phyloP scores from a whole-genome alignment of 1,140 invertebrate species.

The Halyomorpha halys region DNA sequence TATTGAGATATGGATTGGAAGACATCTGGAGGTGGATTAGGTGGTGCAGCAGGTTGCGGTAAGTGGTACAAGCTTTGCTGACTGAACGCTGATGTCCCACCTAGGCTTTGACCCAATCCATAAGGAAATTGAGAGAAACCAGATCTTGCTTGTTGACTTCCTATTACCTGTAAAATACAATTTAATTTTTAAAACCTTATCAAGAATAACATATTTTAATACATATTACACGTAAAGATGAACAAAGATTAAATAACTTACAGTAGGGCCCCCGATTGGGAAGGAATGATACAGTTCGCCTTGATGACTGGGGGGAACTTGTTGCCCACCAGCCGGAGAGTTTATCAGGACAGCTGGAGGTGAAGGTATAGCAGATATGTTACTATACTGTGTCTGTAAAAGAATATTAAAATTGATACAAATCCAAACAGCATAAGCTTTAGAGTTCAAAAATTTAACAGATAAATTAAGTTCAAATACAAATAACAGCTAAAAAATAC shows the following conservation, averaged over 20 bases:
- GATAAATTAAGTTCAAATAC: too few relatives aligned
- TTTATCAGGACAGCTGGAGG: constrained; percentile 68
- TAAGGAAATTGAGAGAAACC: constrained; percentile 55
- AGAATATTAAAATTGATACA: constrained; percentile 8
- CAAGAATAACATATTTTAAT: neutral
- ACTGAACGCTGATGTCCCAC: constrained; percentile 45
- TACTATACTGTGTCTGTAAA: constrained; percentile 49
- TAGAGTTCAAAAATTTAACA: too few relatives aligned
- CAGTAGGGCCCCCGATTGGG: constrained; percentile 23
- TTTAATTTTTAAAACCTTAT: neutral
- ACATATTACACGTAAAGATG: neutral
- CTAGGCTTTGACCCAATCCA: constrained; percentile 38
- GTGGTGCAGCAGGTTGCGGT: constrained; percentile 41
- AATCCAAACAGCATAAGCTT: too few relatives aligned
- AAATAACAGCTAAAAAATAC: constrained; percentile 8
- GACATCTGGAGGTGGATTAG: constrained; percentile 53
- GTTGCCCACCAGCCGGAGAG: constrained; percentile 43
- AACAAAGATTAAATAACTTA: neutral
- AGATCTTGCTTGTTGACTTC: constrained; percentile 42
- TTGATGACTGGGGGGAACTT: constrained; percentile 51
- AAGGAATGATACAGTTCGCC: constrained; percentile 51
- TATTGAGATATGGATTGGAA: constrained; percentile 67
- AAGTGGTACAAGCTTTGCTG: constrained; percentile 53
- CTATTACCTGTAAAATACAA: constrained; percentile 32
- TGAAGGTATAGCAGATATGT: constrained; percentile 68